Evolutionary conservation across 2,797 vertebrate species (phyloP).

Genomic region (Eutrigla gurnardus): DNA sequence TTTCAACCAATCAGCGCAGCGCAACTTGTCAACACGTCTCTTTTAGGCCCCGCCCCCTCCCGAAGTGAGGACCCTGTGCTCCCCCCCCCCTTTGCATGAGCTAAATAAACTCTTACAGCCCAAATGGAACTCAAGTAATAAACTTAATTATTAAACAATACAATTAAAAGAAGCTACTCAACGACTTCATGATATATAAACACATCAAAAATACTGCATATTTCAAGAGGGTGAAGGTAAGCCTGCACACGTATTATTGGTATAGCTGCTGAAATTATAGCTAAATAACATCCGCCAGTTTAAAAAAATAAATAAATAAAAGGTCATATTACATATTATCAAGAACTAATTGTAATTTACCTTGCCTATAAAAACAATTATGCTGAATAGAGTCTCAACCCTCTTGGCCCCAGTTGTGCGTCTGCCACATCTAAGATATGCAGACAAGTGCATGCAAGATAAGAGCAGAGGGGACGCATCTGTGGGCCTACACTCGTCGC

Average conservation of each 20-base stretch:
- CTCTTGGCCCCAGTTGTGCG: not conserved
- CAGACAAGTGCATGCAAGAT: constrained; percentile 15
- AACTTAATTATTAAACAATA: no score
- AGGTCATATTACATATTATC: no score
- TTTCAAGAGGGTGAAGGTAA: no score
- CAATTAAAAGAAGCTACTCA: no score
- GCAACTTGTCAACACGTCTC: constrained; percentile 9
- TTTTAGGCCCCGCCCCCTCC: constrained; percentile 25
- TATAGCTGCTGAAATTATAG: no score
- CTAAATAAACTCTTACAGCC: not conserved
- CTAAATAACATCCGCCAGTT: no score
- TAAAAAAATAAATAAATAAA: no score
- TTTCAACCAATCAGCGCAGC: constrained; percentile 47
- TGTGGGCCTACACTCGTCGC: accelerated
- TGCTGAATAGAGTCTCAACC: not conserved
- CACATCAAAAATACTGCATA: no score
- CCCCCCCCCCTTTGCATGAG: not conserved
- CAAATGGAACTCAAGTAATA: not conserved
- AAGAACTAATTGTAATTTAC: no score
- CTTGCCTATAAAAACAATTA: no score
- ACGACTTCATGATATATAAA: no score
- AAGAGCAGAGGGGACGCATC: not conserved
- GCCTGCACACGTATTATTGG: no score
- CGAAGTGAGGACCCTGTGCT: not conserved
- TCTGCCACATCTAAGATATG: not conserved